These are phyloP conservation scores for Sycophila texana DNA, from an alignment of 2,888 invertebrate species.

Conservation along the genomic window DNA sequence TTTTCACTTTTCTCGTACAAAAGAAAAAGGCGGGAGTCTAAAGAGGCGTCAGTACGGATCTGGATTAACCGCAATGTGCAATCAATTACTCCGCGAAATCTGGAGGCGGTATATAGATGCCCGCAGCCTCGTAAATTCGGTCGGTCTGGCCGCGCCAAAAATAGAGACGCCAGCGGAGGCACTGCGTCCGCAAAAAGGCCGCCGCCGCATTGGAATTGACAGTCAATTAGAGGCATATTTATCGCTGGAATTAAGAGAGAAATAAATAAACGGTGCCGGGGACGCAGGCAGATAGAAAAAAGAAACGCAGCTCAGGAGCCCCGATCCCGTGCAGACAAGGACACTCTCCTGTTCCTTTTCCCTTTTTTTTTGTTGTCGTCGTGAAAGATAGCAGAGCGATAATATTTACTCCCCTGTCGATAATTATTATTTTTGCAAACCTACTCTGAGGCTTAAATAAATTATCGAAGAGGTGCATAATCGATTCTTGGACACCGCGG, in stretches of 20 bases:
- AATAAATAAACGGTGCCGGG: not conserved
- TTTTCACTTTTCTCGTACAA: too few relatives aligned
- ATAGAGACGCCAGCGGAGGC: conserved; percentile 9
- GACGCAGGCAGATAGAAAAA: conserved; percentile 2
- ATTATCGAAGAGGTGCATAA: too few relatives aligned
- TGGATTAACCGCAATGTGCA: too few relatives aligned
- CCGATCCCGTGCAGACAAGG: conserved; percentile 8
- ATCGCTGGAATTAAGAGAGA: conserved; percentile 25
- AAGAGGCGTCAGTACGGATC: too few relatives aligned
- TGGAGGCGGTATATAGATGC: not conserved
- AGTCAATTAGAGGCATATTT: conserved; percentile 40
- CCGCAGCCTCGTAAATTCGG: conserved; percentile 29
- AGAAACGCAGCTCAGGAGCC: conserved; percentile 13
- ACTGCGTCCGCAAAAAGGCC: conserved; percentile 7
- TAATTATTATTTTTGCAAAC: too few relatives aligned
- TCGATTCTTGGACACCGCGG: too few relatives aligned
- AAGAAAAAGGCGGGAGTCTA: too few relatives aligned
- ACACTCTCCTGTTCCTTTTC: not conserved
- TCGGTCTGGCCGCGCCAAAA: conserved; percentile 11
- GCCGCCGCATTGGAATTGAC: conserved; percentile 2
- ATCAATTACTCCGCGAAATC: too few relatives aligned
- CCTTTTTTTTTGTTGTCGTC: too few relatives aligned
- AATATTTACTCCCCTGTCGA: too few relatives aligned
- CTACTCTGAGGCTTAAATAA: too few relatives aligned
- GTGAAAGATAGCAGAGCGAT: too few relatives aligned